phyloP scores from a whole-genome alignment of 2,113 vertebrate genomes.

The Dipodomys merriami region DNA sequence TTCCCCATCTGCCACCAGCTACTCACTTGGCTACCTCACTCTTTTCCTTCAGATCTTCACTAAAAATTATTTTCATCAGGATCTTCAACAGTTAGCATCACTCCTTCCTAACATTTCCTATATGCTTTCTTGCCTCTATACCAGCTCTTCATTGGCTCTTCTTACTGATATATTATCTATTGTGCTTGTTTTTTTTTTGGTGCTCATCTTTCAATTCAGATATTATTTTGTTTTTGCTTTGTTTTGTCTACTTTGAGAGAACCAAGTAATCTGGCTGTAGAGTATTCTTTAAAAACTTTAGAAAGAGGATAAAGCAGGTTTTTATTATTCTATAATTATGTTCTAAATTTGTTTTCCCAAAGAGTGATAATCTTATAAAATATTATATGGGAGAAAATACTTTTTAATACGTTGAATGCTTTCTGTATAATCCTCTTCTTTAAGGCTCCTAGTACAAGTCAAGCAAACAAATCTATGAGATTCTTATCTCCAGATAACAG shows the following conservation, averaged over 20 bases:
- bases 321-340: neutral
- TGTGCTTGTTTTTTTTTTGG: neutral
- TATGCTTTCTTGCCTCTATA: neutral
- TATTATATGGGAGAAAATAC: neutral
- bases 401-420: neutral
- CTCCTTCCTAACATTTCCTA: neutral
- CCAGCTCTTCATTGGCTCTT: neutral
- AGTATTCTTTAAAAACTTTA: conserved; percentile 22
- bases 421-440: neutral
- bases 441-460: neutral
- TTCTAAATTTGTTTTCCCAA: neutral
- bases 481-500: too few relatives aligned
- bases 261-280: neutral
- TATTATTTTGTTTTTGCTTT: neutral
- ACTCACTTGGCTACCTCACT: neutral
- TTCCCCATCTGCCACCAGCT: neutral
- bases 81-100: neutral
- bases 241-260: neutral
- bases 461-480: too few relatives aligned
- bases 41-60: neutral
- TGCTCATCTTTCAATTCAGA: neutral
- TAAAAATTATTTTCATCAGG: neutral
- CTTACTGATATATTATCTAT: neutral
- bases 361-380: neutral
- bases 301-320: conserved; percentile 1